Conservation (phyloP, 2,888 invertebrate genomes). For the Cyclophora punctaria region DNA sequence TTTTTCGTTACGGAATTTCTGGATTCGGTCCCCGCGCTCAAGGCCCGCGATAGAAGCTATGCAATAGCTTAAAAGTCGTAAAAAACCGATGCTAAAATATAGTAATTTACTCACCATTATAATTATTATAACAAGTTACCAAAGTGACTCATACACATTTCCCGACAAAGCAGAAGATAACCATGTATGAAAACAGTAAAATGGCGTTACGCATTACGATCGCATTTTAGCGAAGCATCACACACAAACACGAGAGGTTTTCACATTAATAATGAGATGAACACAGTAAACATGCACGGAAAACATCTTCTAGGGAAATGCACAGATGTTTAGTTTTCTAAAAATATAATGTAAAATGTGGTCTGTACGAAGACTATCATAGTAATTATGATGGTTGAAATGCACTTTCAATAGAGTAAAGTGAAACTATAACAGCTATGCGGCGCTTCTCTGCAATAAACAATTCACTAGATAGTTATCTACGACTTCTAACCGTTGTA, state of each 20-base stretch:
- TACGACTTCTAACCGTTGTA: no score
- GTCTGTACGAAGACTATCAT: constrained; percentile 15
- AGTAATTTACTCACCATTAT: no score
- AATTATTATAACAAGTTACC: no score
- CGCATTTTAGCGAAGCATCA: constrained; percentile 22
- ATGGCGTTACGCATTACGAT: constrained; percentile 39
- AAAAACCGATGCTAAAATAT: no score
- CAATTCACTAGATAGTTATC: no score
- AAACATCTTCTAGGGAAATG: constrained; percentile 19
- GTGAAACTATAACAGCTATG: constrained; percentile 20
- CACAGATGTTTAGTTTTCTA: constrained; percentile 34
- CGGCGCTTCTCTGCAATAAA: no score
- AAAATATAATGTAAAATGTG: constrained; percentile 27
- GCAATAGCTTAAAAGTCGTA: no score
- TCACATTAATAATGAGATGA: constrained; percentile 42
- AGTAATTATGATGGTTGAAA: constrained; percentile 22
- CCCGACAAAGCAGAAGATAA: constrained; percentile 16
- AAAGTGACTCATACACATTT: background rate
- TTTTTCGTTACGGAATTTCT: no score
- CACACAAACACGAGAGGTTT: constrained; percentile 32
- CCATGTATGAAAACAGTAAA: constrained; percentile 33
- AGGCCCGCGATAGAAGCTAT: no score
- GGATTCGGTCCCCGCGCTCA: no score
- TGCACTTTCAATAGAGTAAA: constrained; percentile 28
- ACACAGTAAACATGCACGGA: constrained; percentile 32